Conservation (phyloP, 2,113 vertebrate species). For the Syngnathus typhle region DNA sequence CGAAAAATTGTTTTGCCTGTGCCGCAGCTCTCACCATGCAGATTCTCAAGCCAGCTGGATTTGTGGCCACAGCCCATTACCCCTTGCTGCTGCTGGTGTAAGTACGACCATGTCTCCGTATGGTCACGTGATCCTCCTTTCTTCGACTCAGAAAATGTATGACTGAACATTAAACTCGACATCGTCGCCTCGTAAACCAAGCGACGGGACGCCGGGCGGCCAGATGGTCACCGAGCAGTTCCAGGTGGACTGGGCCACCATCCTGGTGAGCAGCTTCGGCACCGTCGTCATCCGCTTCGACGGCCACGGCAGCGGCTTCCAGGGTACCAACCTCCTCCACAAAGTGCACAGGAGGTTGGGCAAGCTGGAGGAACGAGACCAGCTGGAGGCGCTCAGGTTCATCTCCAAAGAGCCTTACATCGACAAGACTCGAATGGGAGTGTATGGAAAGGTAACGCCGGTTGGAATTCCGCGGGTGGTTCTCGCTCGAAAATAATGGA, state of each 20-base stretch:
- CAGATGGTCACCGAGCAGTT: conserved; percentile 89
- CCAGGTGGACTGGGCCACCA: conserved; percentile 84
- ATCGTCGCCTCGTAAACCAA: conserved; percentile 38
- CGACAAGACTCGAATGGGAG: conserved; percentile 82
- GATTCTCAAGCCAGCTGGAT: conserved; percentile 88
- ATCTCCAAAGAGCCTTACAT: conserved; percentile 82
- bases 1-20: not conserved
- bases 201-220: conserved; percentile 84
- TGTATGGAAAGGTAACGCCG: conserved; percentile 84
- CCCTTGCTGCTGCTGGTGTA: conserved; percentile 90
- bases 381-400: conserved; percentile 80
- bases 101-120: conserved; percentile 57
- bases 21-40: conserved; percentile 81
- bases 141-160: too few species aligned
- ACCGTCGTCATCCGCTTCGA: conserved; percentile 85
- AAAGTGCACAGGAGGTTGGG: conserved; percentile 81
- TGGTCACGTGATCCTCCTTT: not conserved
- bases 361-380: conserved; percentile 81
- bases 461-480: not conserved
- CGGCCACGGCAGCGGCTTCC: conserved; percentile 90
- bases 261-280: conserved; percentile 85
- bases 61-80: conserved; percentile 77
- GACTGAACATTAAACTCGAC: not conserved
- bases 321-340: conserved; percentile 89
- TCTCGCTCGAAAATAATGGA: not conserved